Evolutionary conservation across 2,888 invertebrate genomes (phyloP).

Genomic region (Tetrapedia diversipes): DNA sequence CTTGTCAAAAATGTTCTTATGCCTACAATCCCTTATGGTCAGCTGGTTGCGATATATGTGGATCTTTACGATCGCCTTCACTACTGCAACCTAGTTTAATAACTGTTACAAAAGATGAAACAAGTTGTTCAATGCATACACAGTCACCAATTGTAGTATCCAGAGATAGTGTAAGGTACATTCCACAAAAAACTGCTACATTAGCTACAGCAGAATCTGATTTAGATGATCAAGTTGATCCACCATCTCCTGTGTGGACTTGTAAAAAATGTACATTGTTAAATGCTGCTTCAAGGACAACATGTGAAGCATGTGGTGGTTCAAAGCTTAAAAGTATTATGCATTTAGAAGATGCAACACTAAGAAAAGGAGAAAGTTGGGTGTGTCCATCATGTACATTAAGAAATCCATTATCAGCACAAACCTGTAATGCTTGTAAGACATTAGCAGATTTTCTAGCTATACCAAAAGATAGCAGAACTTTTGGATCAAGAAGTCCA

Average conservation of each 20-base stretch:
- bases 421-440: conserved; percentile 90
- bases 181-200: conserved; percentile 81
- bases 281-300: conserved; percentile 88
- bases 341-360: conserved; percentile 87
- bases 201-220: conserved; percentile 80
- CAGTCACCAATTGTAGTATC: conserved; percentile 81
- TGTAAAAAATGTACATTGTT: conserved; percentile 94
- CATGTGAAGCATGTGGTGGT: conserved; percentile 95
- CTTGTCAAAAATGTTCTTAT: conserved; percentile 94
- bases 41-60: conserved; percentile 92
- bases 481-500: conserved; percentile 79
- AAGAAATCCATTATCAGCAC: conserved; percentile 89
- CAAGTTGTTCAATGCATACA: conserved; percentile 76
- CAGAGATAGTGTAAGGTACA: conserved; percentile 81
- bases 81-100: conserved; percentile 88
- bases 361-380: conserved; percentile 90
- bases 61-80: conserved; percentile 86
- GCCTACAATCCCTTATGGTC: conserved; percentile 93
- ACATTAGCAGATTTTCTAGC: conserved; percentile 84
- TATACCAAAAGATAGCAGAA: conserved; percentile 75
- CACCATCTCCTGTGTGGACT: conserved; percentile 86
- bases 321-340: conserved; percentile 88
- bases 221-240: conserved; percentile 87
- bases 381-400: conserved; percentile 89
- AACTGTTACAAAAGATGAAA: conserved; percentile 86